Evolutionary conservation across 1,140 invertebrate species (phyloP), one percentile per base, ranked within the genome.

Genomic region (Drosophila virilis): DNA sequence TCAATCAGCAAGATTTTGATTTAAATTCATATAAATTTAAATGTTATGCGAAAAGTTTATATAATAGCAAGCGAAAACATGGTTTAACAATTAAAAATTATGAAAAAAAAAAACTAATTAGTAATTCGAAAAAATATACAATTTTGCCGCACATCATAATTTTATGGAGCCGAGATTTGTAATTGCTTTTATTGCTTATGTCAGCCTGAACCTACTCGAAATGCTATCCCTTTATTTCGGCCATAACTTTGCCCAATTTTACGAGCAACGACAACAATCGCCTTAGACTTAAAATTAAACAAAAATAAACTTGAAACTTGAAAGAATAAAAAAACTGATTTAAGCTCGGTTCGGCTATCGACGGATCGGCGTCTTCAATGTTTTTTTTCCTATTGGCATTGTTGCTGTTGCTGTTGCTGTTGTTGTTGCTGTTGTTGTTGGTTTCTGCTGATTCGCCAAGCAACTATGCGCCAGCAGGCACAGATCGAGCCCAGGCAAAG

Each of bases 381-480:
- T 52, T 64, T 17, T 48, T 48, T 28, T 28, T 28, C 22, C 22
- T 61, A 12, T 52, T 37, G 55, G n/a, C 28, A 8, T 52, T 35
- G 8, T 28, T 28, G 22, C 22, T 28, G 46, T 28, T 28, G 22
- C 22, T 28, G 46, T 12, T 40, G 38, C 13, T 60, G 55, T 55
- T 70, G 59, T 46, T 65, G 65, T 50, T 71, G 45, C 17, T 42
- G 22, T 28, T 28, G 22, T 5, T 28, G 10, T 17, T 60, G 40
- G 6, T 60, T 69, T 71, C 59, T 51, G 72, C 80, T 83, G 72
- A 83, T 77, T 84, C 62, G 82, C 54, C 58, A 52, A 43, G 37
- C 60, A 78, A 72, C 77, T 75, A 84, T 84, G 80, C 82, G 85
- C 80, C 80, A 73, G 67, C 78, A 89, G 85, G 85, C 85, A 88